phyloP scores from a whole-genome alignment of 2,797 vertebrate species.

The Chromobotia macracanthus region DNA sequence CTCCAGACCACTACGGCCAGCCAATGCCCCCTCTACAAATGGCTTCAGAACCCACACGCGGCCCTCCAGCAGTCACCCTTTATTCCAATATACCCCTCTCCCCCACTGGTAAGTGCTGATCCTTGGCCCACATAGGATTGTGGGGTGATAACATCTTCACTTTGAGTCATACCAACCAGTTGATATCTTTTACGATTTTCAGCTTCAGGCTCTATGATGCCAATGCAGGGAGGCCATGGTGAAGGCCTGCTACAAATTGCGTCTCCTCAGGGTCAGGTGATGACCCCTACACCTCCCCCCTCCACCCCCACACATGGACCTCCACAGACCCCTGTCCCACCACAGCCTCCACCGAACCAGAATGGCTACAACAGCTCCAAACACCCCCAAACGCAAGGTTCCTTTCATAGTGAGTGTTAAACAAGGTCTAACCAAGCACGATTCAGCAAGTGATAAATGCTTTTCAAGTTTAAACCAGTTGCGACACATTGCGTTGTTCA shows the following conservation, averaged over 20 bases:
- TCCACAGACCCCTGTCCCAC: slow-evolving; percentile 64
- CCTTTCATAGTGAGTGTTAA: slow-evolving; percentile 58
- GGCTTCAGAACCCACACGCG: slow-evolving; percentile 64
- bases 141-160: not conserved
- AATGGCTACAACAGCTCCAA: slow-evolving; percentile 72
- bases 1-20: slow-evolving; percentile 69
- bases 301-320: slow-evolving; percentile 69
- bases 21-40: slow-evolving; percentile 69
- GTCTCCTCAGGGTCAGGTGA: slow-evolving; percentile 63
- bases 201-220: slow-evolving; percentile 67
- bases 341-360: slow-evolving; percentile 64
- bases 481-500: not conserved
- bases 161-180: not conserved
- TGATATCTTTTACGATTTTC: slow-evolving; percentile 38
- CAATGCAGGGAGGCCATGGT: slow-evolving; percentile 65
- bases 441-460: not conserved
- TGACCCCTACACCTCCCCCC: slow-evolving; percentile 65
- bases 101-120: slow-evolving; percentile 68
- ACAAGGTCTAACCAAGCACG: not conserved
- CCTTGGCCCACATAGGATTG: not conserved
- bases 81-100: slow-evolving; percentile 74
- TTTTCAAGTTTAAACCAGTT: not conserved
- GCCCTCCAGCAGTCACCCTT: slow-evolving; percentile 66
- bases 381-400: slow-evolving; percentile 64
- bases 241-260: slow-evolving; percentile 69